Evolutionary conservation across 2,888 invertebrate species (phyloP), one percentile per base, ranked within the genome.

Genomic region (Heteropelma amictum): DNA sequence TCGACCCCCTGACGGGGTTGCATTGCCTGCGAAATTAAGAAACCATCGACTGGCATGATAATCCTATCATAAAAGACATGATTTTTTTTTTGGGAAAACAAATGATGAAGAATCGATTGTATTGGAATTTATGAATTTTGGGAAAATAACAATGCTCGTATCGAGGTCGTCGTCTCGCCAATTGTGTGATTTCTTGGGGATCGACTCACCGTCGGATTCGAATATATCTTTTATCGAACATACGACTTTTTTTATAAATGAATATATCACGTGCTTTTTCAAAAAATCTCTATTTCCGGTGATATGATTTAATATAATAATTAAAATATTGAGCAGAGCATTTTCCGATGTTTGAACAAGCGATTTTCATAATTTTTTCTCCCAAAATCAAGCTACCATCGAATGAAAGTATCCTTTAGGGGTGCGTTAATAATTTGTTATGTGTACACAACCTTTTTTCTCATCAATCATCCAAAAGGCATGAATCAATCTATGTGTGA

Each of bases 11-110:
- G 21, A 58, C 42, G 51, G 56, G 60, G 17, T 35, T 28, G 58
- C 26, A 53, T 72, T 54, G 67, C 49, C 54, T 67, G 61, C 47
- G 12, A 23, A 35, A 45, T 61, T 40, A 45, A 60, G 53, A 61
- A 33, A 54, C 26, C 33, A 58, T 51, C 53, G 42, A 47, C 28
- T 49, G 54, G 72, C 72, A 73, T 73, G 72, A 68, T 33, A 53
- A n/a, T 63, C n/a, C n/a, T n/a, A n/a, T n/a, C 68, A 63, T 63
- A 40, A 12, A 35, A 14, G 28, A 67, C 38, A 51, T 23, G 12
- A 21, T 63, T 42, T 45, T 54, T 42, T 54, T 33, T 33, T 65
- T 65, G 65, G 45, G 65, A 65, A 35, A 65, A 65, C 10, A 45
- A 54, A 65, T 65, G 28, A n/a, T n/a, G n/a, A 19, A 23, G 4